Percentiles rank a stretch among this genome's conserved stretches.
phyloP scores from a whole-genome alignment of 2,888 invertebrate genomes.

The Dermolepida albohirtum region DNA sequence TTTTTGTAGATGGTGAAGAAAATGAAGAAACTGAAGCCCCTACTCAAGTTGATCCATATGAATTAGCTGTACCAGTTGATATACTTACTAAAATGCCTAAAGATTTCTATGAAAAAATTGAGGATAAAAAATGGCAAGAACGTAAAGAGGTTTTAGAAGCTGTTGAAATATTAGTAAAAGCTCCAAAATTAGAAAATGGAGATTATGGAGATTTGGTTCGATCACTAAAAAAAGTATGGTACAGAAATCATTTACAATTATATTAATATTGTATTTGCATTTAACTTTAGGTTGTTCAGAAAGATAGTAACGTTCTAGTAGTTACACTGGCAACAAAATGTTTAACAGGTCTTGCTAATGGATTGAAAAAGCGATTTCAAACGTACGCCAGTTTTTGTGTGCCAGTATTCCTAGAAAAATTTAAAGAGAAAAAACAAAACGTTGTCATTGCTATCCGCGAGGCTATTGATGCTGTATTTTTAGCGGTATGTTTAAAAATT shows the following conservation, averaged over 20 bases:
- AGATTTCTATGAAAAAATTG: constrained; percentile 94
- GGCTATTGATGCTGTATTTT: constrained; percentile 89
- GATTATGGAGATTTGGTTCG: constrained; percentile 93
- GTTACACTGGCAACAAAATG: constrained; percentile 89
- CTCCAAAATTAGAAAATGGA: constrained; percentile 88
- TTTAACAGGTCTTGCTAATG: constrained; percentile 83
- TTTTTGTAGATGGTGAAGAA: constrained; percentile 68
- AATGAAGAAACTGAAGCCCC: constrained; percentile 69
- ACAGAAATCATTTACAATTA: constrained; percentile 11
- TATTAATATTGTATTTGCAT: constrained; percentile 3
- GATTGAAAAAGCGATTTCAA: constrained; percentile 88
- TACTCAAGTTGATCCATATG: constrained; percentile 87
- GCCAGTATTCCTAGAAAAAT: constrained; percentile 89
- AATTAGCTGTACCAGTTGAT: constrained; percentile 91
- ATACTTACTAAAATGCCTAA: constrained; percentile 93
- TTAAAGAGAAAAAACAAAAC: constrained; percentile 95
- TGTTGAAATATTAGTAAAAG: constrained; percentile 81
- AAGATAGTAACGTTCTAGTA: constrained; percentile 95
- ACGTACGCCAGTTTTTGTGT: constrained; percentile 84
- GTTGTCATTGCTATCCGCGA: constrained; percentile 90
- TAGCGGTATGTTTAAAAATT: constrained; percentile 70
- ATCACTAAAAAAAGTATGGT: constrained; percentile 83
- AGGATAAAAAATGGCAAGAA: constrained; percentile 97
- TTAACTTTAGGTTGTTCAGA: constrained; percentile 80
- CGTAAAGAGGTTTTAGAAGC: constrained; percentile 91